Evolutionary conservation across 1,140 invertebrate species (phyloP), one percentile per base, ranked within the genome.

Genomic region (Drosophila truncata): DNA sequence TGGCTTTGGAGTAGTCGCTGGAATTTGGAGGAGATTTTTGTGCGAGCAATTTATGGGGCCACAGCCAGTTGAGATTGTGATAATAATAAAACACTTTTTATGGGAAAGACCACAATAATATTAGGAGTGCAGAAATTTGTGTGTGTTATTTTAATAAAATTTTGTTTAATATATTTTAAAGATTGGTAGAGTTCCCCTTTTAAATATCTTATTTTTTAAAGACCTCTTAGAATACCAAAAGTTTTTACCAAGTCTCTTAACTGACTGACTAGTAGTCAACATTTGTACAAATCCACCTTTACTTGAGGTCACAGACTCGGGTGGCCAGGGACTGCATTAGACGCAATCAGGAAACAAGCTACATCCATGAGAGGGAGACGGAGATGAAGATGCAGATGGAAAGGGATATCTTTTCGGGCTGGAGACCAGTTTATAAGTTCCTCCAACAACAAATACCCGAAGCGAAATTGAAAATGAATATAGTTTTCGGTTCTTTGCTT

Each of bases 381-480:
- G 13, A 67, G 7, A 39, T n/a, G n/a, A 14, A 55, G 41, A 27
- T 59, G 20, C 41, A 54, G 46, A 39, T 66, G 31, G 20, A 69
- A 57, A 33, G 41, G 44, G 46, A 47, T 74, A 41, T 25, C 18
- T 29, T 75, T 41, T 42, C 31, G 8, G 71, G 20, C 23, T 27
- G 20, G 23, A 18, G 18, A 20, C 23, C 29, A 65, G 61, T 77
- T 41, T 69, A 57, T 67, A 69, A 69, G 64, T 33, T 49, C 14
- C 41, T 50, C 3, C 47, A 62, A 41, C 41, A 16, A 31, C 47
- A 50, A 46, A 41, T 37, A 33, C 72, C 46, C 31, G 31, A 74
- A 63, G 49, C n/a, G 29, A 61, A 69, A 78, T 71, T 55, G 57
- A 78, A 78, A 78, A 78, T 60, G 49, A 81, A 78, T 72, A 59